These are phyloP conservation scores for Actinernus sp. DNA, from an alignment of 92 coral and sea anemone species.

Conservation along the genomic window DNA sequence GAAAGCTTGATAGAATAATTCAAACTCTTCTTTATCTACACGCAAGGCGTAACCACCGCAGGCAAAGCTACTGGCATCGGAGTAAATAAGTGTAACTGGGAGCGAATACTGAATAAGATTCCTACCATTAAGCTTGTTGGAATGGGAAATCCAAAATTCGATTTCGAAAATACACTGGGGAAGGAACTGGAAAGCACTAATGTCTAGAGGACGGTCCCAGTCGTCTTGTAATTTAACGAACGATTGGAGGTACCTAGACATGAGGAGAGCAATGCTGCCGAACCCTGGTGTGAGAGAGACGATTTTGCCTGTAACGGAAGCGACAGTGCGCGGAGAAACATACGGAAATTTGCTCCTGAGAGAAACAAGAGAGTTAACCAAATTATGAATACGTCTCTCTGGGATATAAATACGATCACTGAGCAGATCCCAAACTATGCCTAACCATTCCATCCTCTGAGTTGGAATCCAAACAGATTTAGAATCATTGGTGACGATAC, in stretches of 20 bases:
- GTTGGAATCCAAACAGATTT: constrained; percentile 21
- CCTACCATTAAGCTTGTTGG: constrained; percentile 14
- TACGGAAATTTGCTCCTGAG: constrained; percentile 4
- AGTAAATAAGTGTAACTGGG: constrained; percentile 25
- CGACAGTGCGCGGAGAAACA: constrained; percentile 28
- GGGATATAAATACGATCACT: constrained; percentile 15
- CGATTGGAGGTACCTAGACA: constrained; percentile 36
- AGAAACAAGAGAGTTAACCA: constrained; percentile 3
- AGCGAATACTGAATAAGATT: background rate
- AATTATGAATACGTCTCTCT: background rate
- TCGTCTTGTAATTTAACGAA: constrained; percentile 1
- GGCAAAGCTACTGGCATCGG: constrained; percentile 42
- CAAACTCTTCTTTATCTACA: constrained; percentile 31
- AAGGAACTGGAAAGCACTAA: constrained; percentile 11
- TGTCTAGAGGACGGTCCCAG: constrained; percentile 24
- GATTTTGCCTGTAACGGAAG: constrained; percentile 24
- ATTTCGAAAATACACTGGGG: constrained; percentile 20
- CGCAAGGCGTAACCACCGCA: constrained; percentile 27
- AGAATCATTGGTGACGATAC: constrained; percentile 7
- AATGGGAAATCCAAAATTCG: constrained; percentile 28
- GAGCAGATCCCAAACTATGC: constrained; percentile 21
- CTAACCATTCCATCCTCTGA: constrained; percentile 26
- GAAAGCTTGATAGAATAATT: constrained; percentile 27
- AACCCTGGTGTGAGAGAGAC: constrained; percentile 5
- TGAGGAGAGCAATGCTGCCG: constrained; percentile 12